Percentiles rank a stretch among this genome's conserved stretches.
phyloP scores from a whole-genome alignment of 2,113 vertebrate genomes.

The Zingel zingel region DNA sequence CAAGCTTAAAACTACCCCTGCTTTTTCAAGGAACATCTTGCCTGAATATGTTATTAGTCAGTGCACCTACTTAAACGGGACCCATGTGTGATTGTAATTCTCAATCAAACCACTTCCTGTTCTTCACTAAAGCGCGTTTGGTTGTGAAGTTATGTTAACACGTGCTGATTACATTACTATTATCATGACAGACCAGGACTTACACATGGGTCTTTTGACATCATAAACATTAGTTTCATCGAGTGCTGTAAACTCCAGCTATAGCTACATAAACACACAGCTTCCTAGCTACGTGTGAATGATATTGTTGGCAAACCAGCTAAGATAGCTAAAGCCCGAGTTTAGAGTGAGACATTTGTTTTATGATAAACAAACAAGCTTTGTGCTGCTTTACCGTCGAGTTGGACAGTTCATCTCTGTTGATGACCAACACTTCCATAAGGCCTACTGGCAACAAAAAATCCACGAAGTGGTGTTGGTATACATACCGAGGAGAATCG shows the following conservation, averaged over 20 bases:
- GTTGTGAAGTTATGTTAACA: constrained; percentile 54
- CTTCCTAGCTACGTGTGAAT: background rate
- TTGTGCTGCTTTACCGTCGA: constrained; percentile 1
- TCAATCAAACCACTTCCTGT: constrained; percentile 64
- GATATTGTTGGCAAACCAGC: constrained; percentile 21
- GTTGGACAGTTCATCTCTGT: background rate
- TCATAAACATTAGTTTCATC: background rate
- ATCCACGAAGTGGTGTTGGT: constrained; percentile 59
- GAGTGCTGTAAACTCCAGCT: background rate
- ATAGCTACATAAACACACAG: constrained; percentile 5
- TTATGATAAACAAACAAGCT: constrained; percentile 15
- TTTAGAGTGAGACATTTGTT: background rate
- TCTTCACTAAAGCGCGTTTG: constrained; percentile 33
- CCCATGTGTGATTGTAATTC: constrained; percentile 40
- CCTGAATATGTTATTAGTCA: constrained; percentile 9
- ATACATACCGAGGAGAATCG: constrained; percentile 52
- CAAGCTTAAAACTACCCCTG: background rate
- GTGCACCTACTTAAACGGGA: background rate
- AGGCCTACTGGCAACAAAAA: constrained; percentile 58
- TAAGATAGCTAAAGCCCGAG: constrained; percentile 8
- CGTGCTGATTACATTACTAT: constrained; percentile 48
- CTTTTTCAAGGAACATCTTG: background rate
- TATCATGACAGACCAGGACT: constrained; percentile 1
- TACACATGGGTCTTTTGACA: background rate
- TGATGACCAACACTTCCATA: constrained; percentile 57